These are phyloP conservation scores for Anisognathus igniventris DNA, from an alignment of 2,797 vertebrate species.

Conservation along the genomic window DNA sequence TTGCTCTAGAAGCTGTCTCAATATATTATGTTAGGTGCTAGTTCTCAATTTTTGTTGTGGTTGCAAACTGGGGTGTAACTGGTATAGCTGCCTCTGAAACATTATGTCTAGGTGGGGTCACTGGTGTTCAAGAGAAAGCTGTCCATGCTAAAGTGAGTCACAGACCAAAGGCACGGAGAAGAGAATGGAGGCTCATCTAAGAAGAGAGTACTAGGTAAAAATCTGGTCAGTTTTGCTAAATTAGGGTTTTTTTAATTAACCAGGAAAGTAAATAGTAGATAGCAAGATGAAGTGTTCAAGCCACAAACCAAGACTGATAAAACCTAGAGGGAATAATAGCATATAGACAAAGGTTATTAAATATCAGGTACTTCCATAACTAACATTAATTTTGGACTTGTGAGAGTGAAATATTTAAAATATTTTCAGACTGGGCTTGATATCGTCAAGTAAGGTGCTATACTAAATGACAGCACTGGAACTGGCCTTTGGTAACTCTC, in stretches of 20 bases:
- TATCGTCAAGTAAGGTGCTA: not conserved
- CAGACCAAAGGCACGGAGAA: not conserved
- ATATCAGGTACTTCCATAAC: not conserved
- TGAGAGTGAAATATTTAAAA: not conserved
- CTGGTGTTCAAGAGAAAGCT: not conserved
- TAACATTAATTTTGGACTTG: not conserved
- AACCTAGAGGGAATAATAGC: not conserved
- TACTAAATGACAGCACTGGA: not conserved
- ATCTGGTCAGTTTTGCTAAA: not conserved
- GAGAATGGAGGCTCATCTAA: not conserved
- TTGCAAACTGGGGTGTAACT: not conserved
- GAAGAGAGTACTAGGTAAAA: not conserved
- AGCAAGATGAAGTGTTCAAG: not conserved
- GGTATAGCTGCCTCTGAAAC: not conserved
- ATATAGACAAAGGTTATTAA: not conserved
- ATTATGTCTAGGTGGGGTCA: not conserved
- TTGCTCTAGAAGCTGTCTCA: not conserved
- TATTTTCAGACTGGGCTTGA: not conserved
- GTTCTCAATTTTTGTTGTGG: not conserved
- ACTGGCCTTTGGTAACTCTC: not conserved
- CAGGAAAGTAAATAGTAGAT: not conserved
- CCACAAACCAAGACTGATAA: not conserved
- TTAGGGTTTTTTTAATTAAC: not conserved
- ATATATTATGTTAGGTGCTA: not conserved
- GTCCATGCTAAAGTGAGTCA: not conserved